These are phyloP conservation scores for Kryphioiulus occultus DNA, from an alignment of 2,888 invertebrate species.

Conservation along the genomic window DNA sequence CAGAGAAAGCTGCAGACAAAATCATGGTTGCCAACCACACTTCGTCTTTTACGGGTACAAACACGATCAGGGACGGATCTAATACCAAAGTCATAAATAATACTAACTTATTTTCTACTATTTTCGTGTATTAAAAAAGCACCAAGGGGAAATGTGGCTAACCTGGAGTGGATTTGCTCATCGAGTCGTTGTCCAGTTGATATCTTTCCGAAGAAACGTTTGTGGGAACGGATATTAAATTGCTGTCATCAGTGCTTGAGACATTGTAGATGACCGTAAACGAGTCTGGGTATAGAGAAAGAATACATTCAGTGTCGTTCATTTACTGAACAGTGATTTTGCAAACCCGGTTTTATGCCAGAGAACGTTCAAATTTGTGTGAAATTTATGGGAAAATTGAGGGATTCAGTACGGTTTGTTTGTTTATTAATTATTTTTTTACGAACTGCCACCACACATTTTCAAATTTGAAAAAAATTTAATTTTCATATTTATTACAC, in stretches of 20 bases:
- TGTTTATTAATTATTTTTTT: no score
- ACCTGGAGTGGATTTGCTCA: conserved; percentile 39
- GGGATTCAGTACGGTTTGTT: no score
- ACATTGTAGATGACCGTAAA: neutral
- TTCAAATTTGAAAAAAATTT: no score
- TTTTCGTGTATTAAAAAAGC: neutral
- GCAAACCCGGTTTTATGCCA: no score
- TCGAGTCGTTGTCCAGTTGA: conserved; percentile 5
- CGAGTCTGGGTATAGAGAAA: neutral
- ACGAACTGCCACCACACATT: no score
- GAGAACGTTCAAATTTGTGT: no score
- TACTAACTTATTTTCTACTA: neutral
- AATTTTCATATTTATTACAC: no score
- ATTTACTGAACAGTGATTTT: no score
- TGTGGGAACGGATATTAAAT: neutral
- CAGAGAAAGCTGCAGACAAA: conserved; percentile 43
- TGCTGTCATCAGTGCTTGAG: neutral
- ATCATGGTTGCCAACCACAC: conserved; percentile 47
- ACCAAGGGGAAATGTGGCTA: no score
- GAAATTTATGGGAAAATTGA: no score
- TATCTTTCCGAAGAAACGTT: conserved; percentile 42
- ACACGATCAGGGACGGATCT: conserved; percentile 49
- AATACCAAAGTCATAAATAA: neutral
- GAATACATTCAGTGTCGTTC: neutral
- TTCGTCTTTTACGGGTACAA: conserved; percentile 49